phyloP scores from a whole-genome alignment of 2,888 invertebrate species.

The Bimastos eiseni region DNA sequence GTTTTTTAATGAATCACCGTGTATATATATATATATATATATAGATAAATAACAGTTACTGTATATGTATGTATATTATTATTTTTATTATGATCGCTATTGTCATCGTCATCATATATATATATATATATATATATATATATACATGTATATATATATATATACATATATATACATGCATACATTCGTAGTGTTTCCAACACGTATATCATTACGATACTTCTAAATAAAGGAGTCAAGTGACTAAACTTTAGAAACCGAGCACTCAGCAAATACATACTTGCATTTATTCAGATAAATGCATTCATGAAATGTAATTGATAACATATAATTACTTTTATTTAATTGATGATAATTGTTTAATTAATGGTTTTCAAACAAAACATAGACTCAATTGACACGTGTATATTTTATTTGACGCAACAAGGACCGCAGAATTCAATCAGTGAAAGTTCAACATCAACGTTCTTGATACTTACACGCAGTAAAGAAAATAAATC shows the following conservation, averaged over 20 bases:
- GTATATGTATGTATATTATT: not conserved
- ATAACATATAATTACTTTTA: not conserved
- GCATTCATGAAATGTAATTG: too few relatives aligned
- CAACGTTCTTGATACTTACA: too few relatives aligned
- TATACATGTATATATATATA: not conserved
- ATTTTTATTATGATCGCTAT: too few relatives aligned
- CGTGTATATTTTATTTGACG: too few relatives aligned
- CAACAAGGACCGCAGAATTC: too few relatives aligned
- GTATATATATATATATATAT: conserved; percentile 20
- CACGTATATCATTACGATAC: too few relatives aligned
- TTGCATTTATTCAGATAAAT: not conserved
- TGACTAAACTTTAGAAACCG: not conserved
- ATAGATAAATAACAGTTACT: not conserved
- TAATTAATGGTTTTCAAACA: too few relatives aligned
- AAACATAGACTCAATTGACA: too few relatives aligned
- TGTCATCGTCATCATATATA: not conserved
- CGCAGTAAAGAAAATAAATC: too few relatives aligned
- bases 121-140: conserved; percentile 20
- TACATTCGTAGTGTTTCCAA: too few relatives aligned
- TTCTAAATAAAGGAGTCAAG: not conserved
- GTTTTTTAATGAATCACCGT: too few relatives aligned
- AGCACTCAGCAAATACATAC: not conserved
- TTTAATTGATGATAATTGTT: not conserved
- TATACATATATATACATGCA: not conserved
- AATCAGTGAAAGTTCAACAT: too few relatives aligned